Conservation (phyloP, 2,888 invertebrate species). For the Philopedon plagiatum region DNA sequence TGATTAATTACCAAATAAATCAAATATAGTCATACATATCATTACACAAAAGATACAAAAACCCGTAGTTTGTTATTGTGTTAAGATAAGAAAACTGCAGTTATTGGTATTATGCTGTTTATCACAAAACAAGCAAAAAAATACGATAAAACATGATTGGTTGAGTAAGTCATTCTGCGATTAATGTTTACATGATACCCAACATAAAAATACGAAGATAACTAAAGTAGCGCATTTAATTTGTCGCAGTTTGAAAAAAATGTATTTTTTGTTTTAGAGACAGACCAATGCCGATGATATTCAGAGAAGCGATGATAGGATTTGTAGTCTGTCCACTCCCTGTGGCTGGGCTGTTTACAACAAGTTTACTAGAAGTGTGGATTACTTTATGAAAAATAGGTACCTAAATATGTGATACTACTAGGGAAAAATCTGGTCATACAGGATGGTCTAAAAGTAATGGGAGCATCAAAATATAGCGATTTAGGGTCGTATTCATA, state of each 20-base stretch:
- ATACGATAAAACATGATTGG: not conserved
- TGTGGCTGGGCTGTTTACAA: constrained; percentile 77
- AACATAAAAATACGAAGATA: not conserved
- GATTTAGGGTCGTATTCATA: too few relatives aligned
- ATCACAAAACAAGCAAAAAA: not conserved
- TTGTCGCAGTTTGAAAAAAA: not conserved
- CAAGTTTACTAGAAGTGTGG: constrained; percentile 69
- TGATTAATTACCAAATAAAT: constrained; percentile 2
- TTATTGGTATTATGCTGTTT: not conserved
- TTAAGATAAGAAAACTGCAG: not conserved
- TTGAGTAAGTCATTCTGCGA: not conserved
- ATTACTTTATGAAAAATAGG: constrained; percentile 75
- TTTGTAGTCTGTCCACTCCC: constrained; percentile 59
- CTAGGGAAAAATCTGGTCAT: too few relatives aligned
- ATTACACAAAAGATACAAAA: not conserved
- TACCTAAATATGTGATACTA: constrained; percentile 62
- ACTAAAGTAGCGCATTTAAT: not conserved
- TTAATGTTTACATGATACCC: not conserved
- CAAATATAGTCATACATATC: constrained; percentile 5
- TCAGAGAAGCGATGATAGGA: not conserved
- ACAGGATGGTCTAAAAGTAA: too few relatives aligned
- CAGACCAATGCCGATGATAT: not conserved
- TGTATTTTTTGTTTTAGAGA: not conserved
- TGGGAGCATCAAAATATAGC: too few relatives aligned
- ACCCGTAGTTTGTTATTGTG: not conserved